Percentiles rank a stretch among this genome's conserved stretches.
phyloP scores from a whole-genome alignment of 2,113 vertebrate species.

The Sporophila hypoxantha region DNA sequence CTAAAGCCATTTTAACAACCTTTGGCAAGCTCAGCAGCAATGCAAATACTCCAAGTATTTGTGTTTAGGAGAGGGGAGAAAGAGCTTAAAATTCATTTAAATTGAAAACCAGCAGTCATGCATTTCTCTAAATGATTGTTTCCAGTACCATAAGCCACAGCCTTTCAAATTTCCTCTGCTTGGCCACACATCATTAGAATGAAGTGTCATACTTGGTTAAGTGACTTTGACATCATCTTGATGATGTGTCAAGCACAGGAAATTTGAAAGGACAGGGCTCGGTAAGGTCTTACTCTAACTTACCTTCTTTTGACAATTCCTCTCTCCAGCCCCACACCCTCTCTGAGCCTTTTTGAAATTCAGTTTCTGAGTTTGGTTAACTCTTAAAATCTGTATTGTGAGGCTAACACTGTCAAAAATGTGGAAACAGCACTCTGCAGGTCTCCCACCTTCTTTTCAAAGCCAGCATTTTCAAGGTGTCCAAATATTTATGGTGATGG shows the following conservation, averaged over 20 bases:
- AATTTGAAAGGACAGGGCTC: constrained; percentile 30
- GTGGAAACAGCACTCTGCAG: not conserved
- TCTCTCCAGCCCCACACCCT: not conserved
- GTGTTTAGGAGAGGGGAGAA: constrained; percentile 6
- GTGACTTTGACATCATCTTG: constrained; percentile 28
- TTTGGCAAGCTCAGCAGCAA: constrained; percentile 4
- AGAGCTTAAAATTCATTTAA: constrained; percentile 37
- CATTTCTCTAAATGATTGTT: constrained; percentile 31
- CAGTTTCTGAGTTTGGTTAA: constrained; percentile 22
- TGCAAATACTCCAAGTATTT: constrained; percentile 5
- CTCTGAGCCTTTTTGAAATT: not conserved
- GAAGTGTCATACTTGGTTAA: constrained; percentile 45
- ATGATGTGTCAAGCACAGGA: constrained; percentile 55
- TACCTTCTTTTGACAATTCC: not conserved
- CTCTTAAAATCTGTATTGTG: not conserved
- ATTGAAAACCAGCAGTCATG: constrained; percentile 41
- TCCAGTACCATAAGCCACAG: constrained; percentile 25
- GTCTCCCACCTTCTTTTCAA: constrained; percentile 2
- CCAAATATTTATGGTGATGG: not conserved
- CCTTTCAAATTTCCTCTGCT: constrained; percentile 43
- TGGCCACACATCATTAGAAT: constrained; percentile 43
- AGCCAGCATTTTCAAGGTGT: not conserved
- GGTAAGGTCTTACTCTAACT: constrained; percentile 29
- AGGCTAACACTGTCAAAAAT: not conserved
- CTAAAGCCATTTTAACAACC: not conserved